A percentile compares a stretch with the other conserved stretches of the same genome.
phyloP scores from a whole-genome alignment of 1,140 invertebrate species.

The Luehdorfia chinensis region DNA sequence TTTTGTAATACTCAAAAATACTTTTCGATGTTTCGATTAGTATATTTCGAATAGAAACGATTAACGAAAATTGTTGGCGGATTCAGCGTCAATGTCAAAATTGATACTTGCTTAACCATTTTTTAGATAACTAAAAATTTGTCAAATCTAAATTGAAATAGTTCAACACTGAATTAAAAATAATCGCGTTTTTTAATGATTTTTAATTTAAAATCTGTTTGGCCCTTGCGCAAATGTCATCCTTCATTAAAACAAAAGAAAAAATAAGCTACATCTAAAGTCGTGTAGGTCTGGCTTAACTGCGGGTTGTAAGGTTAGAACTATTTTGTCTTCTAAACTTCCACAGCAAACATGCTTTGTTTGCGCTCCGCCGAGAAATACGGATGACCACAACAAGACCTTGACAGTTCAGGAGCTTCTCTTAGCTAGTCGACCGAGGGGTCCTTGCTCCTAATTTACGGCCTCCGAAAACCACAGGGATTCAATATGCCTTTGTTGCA shows the following conservation, averaged over 20 bases:
- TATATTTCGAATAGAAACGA: too few species aligned
- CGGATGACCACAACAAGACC: conserved; percentile 59
- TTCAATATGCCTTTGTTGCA: conserved; percentile 71
- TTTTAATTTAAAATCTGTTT: too few species aligned
- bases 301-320: not conserved
- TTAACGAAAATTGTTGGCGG: too few species aligned
- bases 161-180: too few species aligned
- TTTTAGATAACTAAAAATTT: too few species aligned
- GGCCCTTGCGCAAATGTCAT: too few species aligned
- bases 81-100: too few species aligned
- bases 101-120: too few species aligned
- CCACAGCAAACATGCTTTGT: conserved; percentile 30
- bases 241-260: too few species aligned
- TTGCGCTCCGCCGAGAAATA: conserved; percentile 43
- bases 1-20: conserved; percentile 1
- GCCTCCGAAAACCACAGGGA: conserved; percentile 67
- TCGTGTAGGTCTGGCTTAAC: not conserved
- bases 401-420: conserved; percentile 69
- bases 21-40: not conserved
- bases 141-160: too few species aligned
- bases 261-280: too few species aligned
- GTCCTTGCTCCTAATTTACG: conserved; percentile 72
- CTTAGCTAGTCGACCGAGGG: conserved; percentile 42
- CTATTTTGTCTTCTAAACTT: conserved; percentile 2
- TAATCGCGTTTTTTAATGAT: too few species aligned